Evolutionary conservation across 2,888 invertebrate genomes (phyloP).

Genomic region (Neria commutata): DNA sequence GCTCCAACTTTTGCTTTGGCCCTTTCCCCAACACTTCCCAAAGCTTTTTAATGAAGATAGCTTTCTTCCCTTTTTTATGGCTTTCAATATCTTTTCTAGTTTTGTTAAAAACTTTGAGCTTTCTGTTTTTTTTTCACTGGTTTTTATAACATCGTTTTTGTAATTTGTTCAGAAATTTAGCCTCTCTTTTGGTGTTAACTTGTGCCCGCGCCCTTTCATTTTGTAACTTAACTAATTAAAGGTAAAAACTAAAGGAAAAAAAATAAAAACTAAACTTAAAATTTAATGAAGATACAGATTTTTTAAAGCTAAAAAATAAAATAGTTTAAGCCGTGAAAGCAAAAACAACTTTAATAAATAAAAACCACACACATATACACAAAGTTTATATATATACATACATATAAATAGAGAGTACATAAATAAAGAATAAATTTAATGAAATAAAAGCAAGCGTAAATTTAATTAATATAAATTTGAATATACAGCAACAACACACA

Average conservation of each 20-base stretch:
- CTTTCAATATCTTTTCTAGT: background rate
- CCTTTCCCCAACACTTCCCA: too few relatives aligned
- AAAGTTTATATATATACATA: slow-evolving; percentile 25
- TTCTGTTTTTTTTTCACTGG: too few relatives aligned
- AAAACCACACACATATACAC: slow-evolving; percentile 25
- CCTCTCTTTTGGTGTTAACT: too few relatives aligned
- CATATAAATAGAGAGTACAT: slow-evolving; percentile 19
- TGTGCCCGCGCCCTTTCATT: too few relatives aligned
- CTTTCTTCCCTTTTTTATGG: background rate
- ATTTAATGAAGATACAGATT: background rate
- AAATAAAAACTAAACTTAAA: background rate
- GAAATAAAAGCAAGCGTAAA: slow-evolving; percentile 19
- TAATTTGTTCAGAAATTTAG: too few relatives aligned
- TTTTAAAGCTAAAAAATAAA: slow-evolving; percentile 6
- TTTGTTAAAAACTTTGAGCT: background rate
- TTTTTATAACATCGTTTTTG: too few relatives aligned
- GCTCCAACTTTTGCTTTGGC: too few relatives aligned
- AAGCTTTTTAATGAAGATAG: too few relatives aligned
- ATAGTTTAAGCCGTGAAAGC: slow-evolving; percentile 17
- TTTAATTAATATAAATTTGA: slow-evolving; percentile 17
- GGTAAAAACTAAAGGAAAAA: too few relatives aligned
- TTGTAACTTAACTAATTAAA: background rate
- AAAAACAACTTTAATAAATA: slow-evolving; percentile 19
- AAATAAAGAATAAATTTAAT: slow-evolving; percentile 15
- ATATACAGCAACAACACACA: slow-evolving; percentile 23